phyloP scores from a whole-genome alignment of 1,140 invertebrate genomes.

The Sarcophaga peregrina region DNA sequence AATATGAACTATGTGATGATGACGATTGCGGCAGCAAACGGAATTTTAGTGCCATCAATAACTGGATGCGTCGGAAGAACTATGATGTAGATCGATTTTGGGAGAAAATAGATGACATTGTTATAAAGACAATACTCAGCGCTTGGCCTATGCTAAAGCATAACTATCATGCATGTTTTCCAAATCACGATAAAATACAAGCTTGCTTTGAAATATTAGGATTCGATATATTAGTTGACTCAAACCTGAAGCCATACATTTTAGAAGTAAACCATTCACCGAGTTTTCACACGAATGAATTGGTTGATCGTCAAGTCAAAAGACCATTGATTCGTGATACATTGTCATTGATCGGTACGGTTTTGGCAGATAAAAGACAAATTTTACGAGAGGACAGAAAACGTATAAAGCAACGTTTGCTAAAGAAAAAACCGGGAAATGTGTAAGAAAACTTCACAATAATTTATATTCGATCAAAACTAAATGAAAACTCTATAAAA shows the following conservation, averaged over 20 bases:
- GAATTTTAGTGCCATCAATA: conserved; percentile 84
- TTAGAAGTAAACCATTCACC: conserved; percentile 93
- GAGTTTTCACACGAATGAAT: conserved; percentile 88
- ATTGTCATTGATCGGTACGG: conserved; percentile 84
- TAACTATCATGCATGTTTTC: conserved; percentile 89
- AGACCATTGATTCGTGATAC: conserved; percentile 84
- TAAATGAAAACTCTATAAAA: not conserved
- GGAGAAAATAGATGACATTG: conserved; percentile 87
- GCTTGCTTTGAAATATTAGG: conserved; percentile 92
- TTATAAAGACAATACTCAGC: conserved; percentile 89
- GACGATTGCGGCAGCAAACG: conserved; percentile 87
- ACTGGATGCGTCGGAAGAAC: conserved; percentile 76
- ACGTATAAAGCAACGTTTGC: conserved; percentile 73
- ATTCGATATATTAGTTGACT: conserved; percentile 88
- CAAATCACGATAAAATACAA: conserved; percentile 82
- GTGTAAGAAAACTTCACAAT: conserved; percentile 48
- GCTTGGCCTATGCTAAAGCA: conserved; percentile 87
- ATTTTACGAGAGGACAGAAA: conserved; percentile 79
- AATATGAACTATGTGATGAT: conserved; percentile 71
- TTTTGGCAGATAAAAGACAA: conserved; percentile 80
- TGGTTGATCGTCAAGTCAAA: conserved; percentile 86
- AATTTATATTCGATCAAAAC: no score
- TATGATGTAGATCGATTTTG: conserved; percentile 81
- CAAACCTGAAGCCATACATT: conserved; percentile 85
- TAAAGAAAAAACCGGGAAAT: conserved; percentile 59